phyloP scores from a whole-genome alignment of 2,113 vertebrate genomes.

The Oophaga pumilio region DNA sequence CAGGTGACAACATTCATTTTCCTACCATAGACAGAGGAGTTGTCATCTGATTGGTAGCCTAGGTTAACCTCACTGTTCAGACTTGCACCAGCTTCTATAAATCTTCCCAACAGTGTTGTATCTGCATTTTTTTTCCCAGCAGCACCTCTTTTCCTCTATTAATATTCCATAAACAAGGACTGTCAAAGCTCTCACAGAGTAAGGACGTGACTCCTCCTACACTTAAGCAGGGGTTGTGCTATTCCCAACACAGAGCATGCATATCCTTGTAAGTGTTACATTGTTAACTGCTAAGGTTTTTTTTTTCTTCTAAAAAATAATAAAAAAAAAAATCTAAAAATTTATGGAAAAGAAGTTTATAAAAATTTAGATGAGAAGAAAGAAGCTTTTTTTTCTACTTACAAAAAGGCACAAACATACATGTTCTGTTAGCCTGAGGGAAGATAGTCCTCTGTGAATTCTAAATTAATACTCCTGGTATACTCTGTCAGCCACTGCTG shows the following conservation, averaged over 20 bases:
- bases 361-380: constrained; percentile 14
- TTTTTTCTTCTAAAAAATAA: constrained; percentile 57
- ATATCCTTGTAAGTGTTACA: constrained; percentile 55
- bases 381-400: constrained; percentile 29
- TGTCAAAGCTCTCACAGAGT: neutral
- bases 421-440: neutral
- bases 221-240: too few species aligned
- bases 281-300: constrained; percentile 64
- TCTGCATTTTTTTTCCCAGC: constrained; percentile 71
- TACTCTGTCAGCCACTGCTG: neutral
- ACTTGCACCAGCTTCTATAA: neutral
- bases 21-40: neutral
- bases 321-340: neutral
- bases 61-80: neutral
- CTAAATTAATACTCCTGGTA: constrained; percentile 7
- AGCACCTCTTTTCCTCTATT: constrained; percentile 72
- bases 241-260: neutral
- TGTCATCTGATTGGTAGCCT: neutral
- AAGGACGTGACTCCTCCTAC: neutral
- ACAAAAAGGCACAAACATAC: constrained; percentile 16
- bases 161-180: constrained; percentile 54
- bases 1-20: neutral
- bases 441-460: neutral
- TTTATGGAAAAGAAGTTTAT: constrained; percentile 36
- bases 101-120: constrained; percentile 55